Evolutionary conservation across 2,113 vertebrate genomes (phyloP).

Genomic region (Thryonomys swinderianus): DNA sequence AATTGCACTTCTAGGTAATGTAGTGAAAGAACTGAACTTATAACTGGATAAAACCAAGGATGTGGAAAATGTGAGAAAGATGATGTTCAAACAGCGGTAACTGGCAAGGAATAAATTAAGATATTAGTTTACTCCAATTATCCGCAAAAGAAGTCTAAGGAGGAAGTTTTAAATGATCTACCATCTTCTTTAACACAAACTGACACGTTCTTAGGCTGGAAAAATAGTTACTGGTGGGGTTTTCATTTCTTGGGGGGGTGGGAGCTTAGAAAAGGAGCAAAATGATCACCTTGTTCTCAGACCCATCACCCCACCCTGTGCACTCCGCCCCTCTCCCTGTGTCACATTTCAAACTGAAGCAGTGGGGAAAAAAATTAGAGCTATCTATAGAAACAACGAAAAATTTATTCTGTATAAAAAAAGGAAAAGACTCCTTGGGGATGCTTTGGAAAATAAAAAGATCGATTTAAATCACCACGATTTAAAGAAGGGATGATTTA

Average conservation of each 20-base stretch:
- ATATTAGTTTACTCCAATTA: background rate
- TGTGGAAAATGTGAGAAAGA: slow-evolving; percentile 70
- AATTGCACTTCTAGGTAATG: slow-evolving; percentile 70
- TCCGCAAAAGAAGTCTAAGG: background rate
- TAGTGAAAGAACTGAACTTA: slow-evolving; percentile 65
- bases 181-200: background rate
- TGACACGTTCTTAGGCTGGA: background rate
- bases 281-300: background rate
- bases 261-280: background rate
- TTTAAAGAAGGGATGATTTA: slow-evolving; percentile 17
- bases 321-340: background rate
- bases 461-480: background rate
- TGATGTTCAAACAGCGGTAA: slow-evolving; percentile 48
- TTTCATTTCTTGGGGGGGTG: accelerated
- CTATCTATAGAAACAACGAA: background rate
- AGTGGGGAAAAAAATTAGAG: background rate
- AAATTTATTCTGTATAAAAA: slow-evolving; percentile 32
- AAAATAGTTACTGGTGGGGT: background rate
- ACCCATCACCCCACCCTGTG: background rate
- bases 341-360: background rate
- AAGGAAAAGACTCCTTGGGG: background rate
- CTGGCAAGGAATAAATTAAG: background rate
- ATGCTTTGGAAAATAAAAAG: background rate
- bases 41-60: slow-evolving; percentile 61
- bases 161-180: background rate